Percentiles rank a stretch among this genome's conserved stretches.
Conservation (phyloP, 2,888 invertebrate genomes). For the Tetragnatha montana region DNA sequence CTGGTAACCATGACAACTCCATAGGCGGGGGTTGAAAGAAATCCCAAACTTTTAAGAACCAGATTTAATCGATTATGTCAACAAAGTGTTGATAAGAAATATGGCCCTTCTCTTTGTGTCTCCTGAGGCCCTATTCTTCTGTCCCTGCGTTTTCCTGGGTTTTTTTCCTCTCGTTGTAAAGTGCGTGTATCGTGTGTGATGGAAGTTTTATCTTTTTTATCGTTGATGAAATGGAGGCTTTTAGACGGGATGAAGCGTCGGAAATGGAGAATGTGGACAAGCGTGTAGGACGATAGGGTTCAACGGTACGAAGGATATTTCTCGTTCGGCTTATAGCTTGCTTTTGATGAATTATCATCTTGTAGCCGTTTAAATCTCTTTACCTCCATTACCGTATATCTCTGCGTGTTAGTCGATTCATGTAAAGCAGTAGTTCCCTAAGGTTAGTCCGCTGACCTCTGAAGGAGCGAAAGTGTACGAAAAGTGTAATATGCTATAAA, state of each 20-base stretch:
- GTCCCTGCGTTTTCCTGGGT: conserved; percentile 3
- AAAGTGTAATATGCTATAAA: no score
- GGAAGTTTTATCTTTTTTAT: conserved; percentile 24
- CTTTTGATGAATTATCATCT: no score
- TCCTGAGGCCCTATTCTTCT: conserved; percentile 35
- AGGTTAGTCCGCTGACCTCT: no score
- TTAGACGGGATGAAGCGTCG: neutral
- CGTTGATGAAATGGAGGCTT: conserved; percentile 21
- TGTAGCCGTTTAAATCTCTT: no score
- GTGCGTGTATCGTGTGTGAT: conserved; percentile 6
- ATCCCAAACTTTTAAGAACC: conserved; percentile 55
- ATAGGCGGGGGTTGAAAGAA: conserved; percentile 7
- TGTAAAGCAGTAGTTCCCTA: no score
- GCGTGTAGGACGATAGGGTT: no score
- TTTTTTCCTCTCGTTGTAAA: conserved; percentile 16
- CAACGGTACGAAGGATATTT: no score
- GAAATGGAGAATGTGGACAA: no score
- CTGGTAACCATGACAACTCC: conserved; percentile 60
- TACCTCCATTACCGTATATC: no score
- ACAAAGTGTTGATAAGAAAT: conserved; percentile 66
- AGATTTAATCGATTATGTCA: conserved; percentile 68
- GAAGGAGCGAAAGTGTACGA: no score
- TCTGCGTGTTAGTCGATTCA: no score
- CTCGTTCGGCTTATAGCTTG: no score
- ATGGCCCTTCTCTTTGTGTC: conserved; percentile 28